Evolutionary conservation across 2,797 vertebrate genomes (phyloP).

Genomic region (Fistularia tabacaria): DNA sequence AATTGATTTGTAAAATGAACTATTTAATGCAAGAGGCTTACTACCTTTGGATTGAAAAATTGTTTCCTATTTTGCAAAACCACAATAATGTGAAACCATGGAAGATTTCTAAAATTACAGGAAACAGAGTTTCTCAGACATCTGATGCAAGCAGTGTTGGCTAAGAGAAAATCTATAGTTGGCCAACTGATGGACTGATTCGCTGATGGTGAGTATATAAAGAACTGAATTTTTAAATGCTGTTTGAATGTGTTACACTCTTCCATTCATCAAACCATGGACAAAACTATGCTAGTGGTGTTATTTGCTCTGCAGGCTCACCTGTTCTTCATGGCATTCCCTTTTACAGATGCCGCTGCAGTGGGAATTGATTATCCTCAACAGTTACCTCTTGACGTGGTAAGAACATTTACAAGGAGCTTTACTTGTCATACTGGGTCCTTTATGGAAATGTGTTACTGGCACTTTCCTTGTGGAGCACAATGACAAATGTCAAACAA

Average conservation of each 20-base stretch:
- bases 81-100: background rate
- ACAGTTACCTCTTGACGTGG: background rate
- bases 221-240: no score
- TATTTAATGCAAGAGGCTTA: no score
- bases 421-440: no score
- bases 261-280: constrained; percentile 32
- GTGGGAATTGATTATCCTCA: background rate
- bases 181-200: background rate
- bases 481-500: no score
- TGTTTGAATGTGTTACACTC: no score
- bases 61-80: background rate
- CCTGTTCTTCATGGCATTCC: background rate
- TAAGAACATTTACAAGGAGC: constrained; percentile 7
- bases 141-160: background rate
- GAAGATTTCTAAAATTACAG: no score
- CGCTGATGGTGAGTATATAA: background rate
- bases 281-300: constrained; percentile 25
- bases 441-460: no score
- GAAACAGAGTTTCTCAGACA: no score
- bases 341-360: constrained; percentile 8
- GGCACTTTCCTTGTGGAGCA: no score
- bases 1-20: no score
- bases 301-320: constrained; percentile 34
- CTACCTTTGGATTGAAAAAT: background rate
- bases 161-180: background rate